These are phyloP conservation scores for Pseudomyrmex pallidus DNA, from an alignment of 1,140 invertebrate species.

Conservation along the genomic window DNA sequence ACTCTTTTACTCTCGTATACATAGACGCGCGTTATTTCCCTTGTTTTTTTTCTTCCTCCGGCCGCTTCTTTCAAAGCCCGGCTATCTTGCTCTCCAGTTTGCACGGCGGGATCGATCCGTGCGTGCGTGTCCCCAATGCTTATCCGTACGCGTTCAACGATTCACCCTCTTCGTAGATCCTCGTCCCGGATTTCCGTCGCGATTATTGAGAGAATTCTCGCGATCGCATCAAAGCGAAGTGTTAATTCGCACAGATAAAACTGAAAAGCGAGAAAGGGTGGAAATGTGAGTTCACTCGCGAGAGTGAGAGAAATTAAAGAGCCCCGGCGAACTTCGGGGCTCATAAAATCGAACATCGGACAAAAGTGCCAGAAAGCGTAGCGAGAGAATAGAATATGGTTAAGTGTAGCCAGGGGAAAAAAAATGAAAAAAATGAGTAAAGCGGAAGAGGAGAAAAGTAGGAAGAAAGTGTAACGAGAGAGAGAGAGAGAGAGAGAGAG, in stretches of 20 bases:
- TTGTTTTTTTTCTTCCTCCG: neutral
- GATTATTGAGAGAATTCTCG: conserved; percentile 3
- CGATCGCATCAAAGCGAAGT: conserved; percentile 4
- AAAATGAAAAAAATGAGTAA: conserved; percentile 15
- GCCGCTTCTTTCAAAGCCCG: neutral
- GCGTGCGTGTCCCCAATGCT: neutral
- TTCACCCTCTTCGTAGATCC: neutral
- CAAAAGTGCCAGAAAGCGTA: conserved; percentile 18
- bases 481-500: neutral
- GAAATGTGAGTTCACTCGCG: neutral
- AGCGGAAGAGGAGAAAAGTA: neutral
- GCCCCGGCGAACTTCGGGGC: conserved; percentile 15
- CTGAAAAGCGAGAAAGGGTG: neutral
- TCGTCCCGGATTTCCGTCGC: neutral
- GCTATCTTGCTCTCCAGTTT: conserved; percentile 1
- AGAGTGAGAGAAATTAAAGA: conserved; percentile 61
- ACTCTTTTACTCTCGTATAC: conserved; percentile 4
- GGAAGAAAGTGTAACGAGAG: neutral
- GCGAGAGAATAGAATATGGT: conserved; percentile 11
- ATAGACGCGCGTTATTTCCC: neutral
- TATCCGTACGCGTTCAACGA: neutral
- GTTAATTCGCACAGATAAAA: conserved; percentile 38
- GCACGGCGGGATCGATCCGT: conserved; percentile 27
- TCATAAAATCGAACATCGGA: conserved; percentile 53
- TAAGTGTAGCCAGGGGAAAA: neutral